Conservation (phyloP, 1,140 invertebrate species). For the Drosophila lowei region DNA sequence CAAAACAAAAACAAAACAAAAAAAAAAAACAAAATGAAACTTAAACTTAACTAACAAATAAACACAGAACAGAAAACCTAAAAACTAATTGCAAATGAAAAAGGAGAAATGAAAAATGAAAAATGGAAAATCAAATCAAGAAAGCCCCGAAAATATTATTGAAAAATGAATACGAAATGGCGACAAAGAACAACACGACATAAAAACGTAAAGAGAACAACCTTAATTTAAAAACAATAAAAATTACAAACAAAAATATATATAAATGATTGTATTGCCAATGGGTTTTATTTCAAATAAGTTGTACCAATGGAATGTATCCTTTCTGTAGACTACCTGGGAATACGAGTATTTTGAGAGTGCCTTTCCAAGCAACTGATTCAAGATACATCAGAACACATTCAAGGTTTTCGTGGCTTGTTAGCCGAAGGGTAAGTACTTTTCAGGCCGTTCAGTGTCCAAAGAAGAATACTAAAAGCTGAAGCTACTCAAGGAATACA, state of each 20-base stretch:
- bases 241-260: slow-evolving; percentile 76
- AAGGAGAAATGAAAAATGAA: slow-evolving; percentile 11
- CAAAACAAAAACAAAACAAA: slow-evolving; percentile 16
- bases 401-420: too few relatives aligned
- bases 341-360: too few relatives aligned
- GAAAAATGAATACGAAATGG: slow-evolving; percentile 30
- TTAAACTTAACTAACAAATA: slow-evolving; percentile 47
- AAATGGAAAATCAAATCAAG: slow-evolving; percentile 14
- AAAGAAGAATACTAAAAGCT: too few relatives aligned
- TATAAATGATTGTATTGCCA: background rate
- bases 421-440: too few relatives aligned
- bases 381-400: too few relatives aligned
- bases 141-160: slow-evolving; percentile 11
- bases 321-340: too few relatives aligned
- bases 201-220: slow-evolving; percentile 53
- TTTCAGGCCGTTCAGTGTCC: too few relatives aligned
- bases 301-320: too few relatives aligned
- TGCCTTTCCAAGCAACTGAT: too few relatives aligned
- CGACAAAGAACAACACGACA: slow-evolving; percentile 44
- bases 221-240: slow-evolving; percentile 76
- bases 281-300: slow-evolving; percentile 7
- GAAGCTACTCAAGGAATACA: too few relatives aligned
- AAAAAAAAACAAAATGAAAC: slow-evolving; percentile 15
- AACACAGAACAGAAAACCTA: slow-evolving; percentile 35
- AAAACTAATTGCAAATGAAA: slow-evolving; percentile 62